Base-by-base conservation (phyloP, 2,113 vertebrate species). In the Platycercus adscitus region DNA sequence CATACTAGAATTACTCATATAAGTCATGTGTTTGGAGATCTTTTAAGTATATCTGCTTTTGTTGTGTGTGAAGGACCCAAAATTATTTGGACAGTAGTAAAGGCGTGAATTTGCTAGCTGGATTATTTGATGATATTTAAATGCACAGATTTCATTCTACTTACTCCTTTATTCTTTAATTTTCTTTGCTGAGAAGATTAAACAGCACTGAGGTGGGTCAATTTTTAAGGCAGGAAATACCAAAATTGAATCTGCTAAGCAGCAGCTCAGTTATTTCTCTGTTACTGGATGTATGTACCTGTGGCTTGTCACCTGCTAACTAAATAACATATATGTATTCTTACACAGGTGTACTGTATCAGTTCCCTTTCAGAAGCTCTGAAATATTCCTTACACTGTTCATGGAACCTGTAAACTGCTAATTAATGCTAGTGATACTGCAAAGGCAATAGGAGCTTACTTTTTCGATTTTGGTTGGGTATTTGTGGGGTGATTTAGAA, bases 1-100 rank as follows among this genome's bases (percentile, higher is more conserved):
- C n/a, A 73, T 35, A 35, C 3, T 28, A 13, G 13, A 72, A 71
- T 86, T 76, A 56, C 11, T 77, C 17, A 72, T 69, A 17, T 49
- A 77, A 68, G 17, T 49, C 1, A 3, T 1, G 1, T 58, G 6
- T 29, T 64, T 14, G 29, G 15, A 29, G 1, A 7, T 65, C 37
- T 55, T 44, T 13, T 13, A 55, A 63, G 4, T 52, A 6, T 70
- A 46, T 68, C 61, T 75, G 17, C 7, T 66, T 87, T 53, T 58
- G 2, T 78, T n/a, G 13, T 17, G 2, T 60, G 7, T 79, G 18
- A 26, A 61, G 37, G 50, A 44, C 19, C 58, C 13, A 13, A 49
- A 55, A 52, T 90, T 5, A 64, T 79, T 81, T 64, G 23, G 17
- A 49, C 17, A 49, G 31, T n/a, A 69, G 9, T 35, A 81, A 29